These are phyloP conservation scores for Hypotaenidia okinawae DNA, from an alignment of 2,797 vertebrate genomes.

Conservation along the genomic window DNA sequence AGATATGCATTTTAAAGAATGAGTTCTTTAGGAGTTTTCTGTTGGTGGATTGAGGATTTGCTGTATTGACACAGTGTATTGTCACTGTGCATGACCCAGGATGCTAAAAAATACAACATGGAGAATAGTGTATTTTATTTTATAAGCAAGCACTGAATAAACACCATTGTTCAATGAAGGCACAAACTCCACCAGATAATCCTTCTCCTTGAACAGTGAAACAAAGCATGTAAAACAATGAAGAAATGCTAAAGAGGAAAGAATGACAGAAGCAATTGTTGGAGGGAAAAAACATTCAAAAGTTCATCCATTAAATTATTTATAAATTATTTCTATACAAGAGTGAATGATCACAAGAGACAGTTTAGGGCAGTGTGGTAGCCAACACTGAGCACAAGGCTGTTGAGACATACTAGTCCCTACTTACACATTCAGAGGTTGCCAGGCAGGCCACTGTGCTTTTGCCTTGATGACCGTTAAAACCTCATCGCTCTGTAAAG, in stretches of 20 bases:
- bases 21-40: neutral
- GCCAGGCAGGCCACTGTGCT: conserved; percentile 99
- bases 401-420: neutral
- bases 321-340: neutral
- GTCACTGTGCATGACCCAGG: neutral
- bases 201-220: neutral
- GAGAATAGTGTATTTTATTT: neutral
- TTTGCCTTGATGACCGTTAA: conserved; percentile 99
- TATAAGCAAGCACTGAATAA: neutral
- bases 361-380: neutral
- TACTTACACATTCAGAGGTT: conserved; percentile 94
- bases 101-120: neutral
- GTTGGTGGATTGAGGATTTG: neutral
- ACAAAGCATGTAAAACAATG: neutral
- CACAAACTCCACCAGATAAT: neutral
- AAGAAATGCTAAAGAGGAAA: neutral
- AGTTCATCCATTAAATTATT: neutral
- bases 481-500: conserved; percentile 92
- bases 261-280: neutral
- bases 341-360: neutral
- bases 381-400: neutral
- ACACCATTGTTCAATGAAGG: neutral
- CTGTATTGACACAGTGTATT: neutral
- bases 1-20: neutral
- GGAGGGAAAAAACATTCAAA: neutral